Evolutionary conservation across 2,797 vertebrate genomes (phyloP).

Genomic region (Pseudopleuronectes americanus): DNA sequence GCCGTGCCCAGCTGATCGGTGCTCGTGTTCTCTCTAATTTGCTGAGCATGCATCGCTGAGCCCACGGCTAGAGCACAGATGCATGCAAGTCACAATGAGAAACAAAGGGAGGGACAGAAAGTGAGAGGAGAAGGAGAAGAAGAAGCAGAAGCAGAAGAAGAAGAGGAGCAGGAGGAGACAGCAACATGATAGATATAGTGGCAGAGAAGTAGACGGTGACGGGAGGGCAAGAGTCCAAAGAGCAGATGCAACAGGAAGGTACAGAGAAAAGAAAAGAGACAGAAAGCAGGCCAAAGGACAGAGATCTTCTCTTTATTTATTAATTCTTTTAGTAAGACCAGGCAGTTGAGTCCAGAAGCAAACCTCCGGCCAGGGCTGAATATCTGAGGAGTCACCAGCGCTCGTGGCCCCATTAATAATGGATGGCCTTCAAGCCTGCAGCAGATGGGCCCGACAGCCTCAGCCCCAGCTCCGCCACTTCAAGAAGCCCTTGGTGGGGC

Average conservation of each 20-base stretch:
- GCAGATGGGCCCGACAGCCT: constrained; percentile 93
- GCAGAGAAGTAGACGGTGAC: constrained; percentile 28
- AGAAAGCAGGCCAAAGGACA: constrained; percentile 58
- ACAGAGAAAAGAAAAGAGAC: constrained; percentile 50
- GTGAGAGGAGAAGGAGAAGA: constrained; percentile 74
- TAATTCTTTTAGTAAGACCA: constrained; percentile 71
- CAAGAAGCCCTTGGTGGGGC: constrained; percentile 84
- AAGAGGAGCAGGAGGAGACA: constrained; percentile 7
- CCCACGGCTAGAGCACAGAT: constrained; percentile 90
- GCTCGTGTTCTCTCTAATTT: constrained; percentile 99
- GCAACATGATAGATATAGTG: constrained; percentile 22
- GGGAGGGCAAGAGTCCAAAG: constrained; percentile 57
- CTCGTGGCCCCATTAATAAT: constrained; percentile 97
- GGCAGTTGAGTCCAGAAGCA: constrained; percentile 90
- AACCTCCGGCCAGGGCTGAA: constrained; percentile 95
- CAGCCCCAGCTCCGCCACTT: constrained; percentile 83
- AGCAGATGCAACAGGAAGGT: constrained; percentile 32
- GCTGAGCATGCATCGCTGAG: constrained; percentile 99
- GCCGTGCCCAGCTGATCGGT: constrained; percentile 94
- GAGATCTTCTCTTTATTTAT: constrained; percentile 67
- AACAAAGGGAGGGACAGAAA: constrained; percentile 88
- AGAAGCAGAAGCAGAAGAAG: constrained; percentile 66
- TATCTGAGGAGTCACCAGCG: constrained; percentile 91
- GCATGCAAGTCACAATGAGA: constrained; percentile 87
- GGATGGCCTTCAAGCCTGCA: constrained; percentile 90